These are phyloP conservation scores for Coleophora flavipennella DNA, from an alignment of 2,888 invertebrate genomes.

Conservation along the genomic window DNA sequence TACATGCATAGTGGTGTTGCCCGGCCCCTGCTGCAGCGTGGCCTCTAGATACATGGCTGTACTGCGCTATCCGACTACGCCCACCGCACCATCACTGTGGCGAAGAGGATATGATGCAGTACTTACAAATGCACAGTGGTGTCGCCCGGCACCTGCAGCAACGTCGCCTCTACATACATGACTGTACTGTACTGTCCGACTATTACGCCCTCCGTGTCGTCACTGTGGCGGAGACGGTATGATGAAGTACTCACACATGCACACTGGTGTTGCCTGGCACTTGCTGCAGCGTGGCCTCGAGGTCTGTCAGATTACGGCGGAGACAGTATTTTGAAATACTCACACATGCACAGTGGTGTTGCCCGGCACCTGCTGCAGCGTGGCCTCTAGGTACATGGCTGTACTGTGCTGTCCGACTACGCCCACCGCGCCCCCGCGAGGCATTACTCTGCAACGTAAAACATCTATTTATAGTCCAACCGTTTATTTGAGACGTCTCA, in stretches of 20 bases:
- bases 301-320: background rate
- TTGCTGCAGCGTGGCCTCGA: background rate
- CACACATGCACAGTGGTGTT: constrained; percentile 69
- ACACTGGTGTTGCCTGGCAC: constrained; percentile 1
- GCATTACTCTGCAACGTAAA: constrained; percentile 44
- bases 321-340: constrained; percentile 18
- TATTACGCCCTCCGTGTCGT: too few relatives aligned
- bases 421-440: constrained; percentile 30
- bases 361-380: constrained; percentile 70
- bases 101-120: background rate
- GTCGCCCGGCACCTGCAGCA: background rate
- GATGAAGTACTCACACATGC: too few relatives aligned
- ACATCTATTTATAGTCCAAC: too few relatives aligned
- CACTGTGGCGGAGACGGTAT: background rate
- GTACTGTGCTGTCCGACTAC: constrained; percentile 57
- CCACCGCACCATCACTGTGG: too few relatives aligned
- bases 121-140: background rate
- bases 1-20: constrained; percentile 2
- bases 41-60: background rate
- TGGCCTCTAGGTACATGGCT: constrained; percentile 68
- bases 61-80: too few relatives aligned
- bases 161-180: background rate
- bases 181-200: too few relatives aligned
- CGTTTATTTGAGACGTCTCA: too few relatives aligned
- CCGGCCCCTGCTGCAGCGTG: background rate